phyloP scores from a whole-genome alignment of 1,140 invertebrate genomes.

The Lepidurus apus region DNA sequence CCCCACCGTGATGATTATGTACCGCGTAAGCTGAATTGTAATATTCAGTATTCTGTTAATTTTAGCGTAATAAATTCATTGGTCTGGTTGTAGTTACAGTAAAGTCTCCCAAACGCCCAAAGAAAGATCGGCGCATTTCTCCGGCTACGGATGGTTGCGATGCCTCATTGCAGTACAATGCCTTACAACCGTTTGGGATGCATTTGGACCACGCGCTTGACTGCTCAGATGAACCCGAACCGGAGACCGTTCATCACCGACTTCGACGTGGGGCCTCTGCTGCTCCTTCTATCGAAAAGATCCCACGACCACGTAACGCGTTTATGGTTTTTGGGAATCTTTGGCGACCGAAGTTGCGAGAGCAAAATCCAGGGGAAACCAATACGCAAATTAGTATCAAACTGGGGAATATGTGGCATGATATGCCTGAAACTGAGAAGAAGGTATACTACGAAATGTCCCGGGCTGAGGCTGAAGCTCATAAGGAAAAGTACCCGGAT shows the following conservation, averaged over 20 bases:
- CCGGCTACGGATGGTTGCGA: background rate
- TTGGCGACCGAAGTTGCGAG: slow-evolving; percentile 53
- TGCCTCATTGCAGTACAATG: background rate
- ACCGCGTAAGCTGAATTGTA: background rate
- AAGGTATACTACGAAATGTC: slow-evolving; percentile 55
- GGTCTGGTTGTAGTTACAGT: background rate
- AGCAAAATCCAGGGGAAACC: slow-evolving; percentile 52
- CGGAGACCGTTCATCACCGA: background rate
- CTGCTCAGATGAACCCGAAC: background rate
- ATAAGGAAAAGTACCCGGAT: slow-evolving; percentile 61
- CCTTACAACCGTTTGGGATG: background rate
- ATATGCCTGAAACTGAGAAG: slow-evolving; percentile 45
- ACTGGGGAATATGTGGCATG: slow-evolving; percentile 52
- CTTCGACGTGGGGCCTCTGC: background rate
- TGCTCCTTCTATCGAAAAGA: slow-evolving; percentile 42
- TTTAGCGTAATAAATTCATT: no score
- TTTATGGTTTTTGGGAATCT: slow-evolving; percentile 63
- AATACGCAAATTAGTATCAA: slow-evolving; percentile 60
- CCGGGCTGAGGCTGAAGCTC: slow-evolving; percentile 53
- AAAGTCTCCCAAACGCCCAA: background rate
- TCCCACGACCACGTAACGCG: slow-evolving; percentile 58
- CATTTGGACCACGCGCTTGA: background rate
- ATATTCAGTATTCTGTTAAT: no score
- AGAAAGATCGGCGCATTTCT: background rate
- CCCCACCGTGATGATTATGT: background rate